Evolutionary conservation across 2,113 vertebrate species (phyloP), one percentile per base, ranked within the genome.

Genomic region (Halichoerus grypus): DNA sequence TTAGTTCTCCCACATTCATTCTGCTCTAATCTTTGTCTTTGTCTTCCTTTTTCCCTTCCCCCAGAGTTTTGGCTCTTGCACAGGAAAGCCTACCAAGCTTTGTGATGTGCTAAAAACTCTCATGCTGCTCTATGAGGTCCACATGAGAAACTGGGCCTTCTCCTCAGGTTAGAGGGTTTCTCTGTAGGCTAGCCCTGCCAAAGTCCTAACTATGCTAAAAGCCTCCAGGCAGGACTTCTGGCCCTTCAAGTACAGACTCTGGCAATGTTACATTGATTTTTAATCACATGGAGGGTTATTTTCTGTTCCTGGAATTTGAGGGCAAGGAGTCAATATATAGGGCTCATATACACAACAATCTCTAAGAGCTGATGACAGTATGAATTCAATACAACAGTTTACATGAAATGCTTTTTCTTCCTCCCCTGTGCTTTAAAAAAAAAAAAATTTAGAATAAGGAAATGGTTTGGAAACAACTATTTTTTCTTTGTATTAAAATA

Each of bases 401-500:
- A 80, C 4, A 87, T 19, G 8, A 87, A 95, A 85, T 72, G 28
- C 4, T 94, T 91, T 84, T 65, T 24, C 28, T 2, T 39, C 7
- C 39, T 9, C 31, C 79, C 36, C 16, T 69, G 46, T 91, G 55
- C 31, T 88, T 74, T 76, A 67, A 19, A 42, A 77, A 28, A 87
- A 86, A 94, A 67, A 67, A 65, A 65, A 31, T 7, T 22, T 74
- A 3, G n/a, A 22, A 74, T 74, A 86, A 92, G 55, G 28, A 33
- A 83, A 92, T 49, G 9, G 14, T 91, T 91, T 81, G 33, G 65
- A 79, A 92, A 92, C 24, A 81, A 86, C 21, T 72, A 51, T 77
- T 79, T 57, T 71, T 74, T 85, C 69, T 93, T 13, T 91, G 39
- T 31, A 51, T 85, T 95, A 94, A 94, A 80, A 93, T 61, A 69